phyloP scores from a whole-genome alignment of 2,888 invertebrate species.

The Acanthosepion esculentum region DNA sequence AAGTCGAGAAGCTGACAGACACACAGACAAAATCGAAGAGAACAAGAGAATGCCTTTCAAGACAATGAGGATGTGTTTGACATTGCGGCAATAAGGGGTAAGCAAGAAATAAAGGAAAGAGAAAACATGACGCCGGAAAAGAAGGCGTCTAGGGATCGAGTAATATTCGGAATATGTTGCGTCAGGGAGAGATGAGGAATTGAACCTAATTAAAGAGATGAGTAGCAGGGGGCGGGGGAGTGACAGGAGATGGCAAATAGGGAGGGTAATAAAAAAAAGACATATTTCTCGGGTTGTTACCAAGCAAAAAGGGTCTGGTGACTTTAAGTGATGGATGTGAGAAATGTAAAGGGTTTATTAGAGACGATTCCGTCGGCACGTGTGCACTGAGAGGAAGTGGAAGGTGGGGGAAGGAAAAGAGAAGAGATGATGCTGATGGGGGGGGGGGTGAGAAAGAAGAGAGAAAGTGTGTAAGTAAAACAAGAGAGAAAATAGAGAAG shows the following conservation, averaged over 20 bases:
- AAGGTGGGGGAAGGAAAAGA: not conserved
- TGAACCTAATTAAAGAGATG: constrained; percentile 33
- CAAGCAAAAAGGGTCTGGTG: constrained; percentile 6
- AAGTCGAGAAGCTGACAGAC: no score
- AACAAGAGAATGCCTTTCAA: no score
- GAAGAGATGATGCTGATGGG: not conserved
- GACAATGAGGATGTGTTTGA: not conserved
- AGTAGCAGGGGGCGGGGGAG: not conserved
- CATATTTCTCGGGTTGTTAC: not conserved
- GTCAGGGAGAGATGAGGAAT: constrained; percentile 18
- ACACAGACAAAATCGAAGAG: no score
- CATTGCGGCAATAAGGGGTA: not conserved
- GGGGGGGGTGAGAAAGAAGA: not conserved
- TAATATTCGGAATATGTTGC: constrained; percentile 1
- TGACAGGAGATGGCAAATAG: not conserved
- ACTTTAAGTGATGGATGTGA: not conserved
- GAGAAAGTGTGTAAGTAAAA: not conserved
- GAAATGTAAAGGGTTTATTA: constrained; percentile 9
- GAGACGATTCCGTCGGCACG: not conserved
- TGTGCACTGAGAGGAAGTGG: not conserved
- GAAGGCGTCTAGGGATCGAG: not conserved
- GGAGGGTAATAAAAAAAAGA: not conserved
- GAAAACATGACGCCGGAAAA: not conserved
- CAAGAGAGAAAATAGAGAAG: no score
- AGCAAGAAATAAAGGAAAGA: not conserved